Conservation (phyloP, 1,140 invertebrate species). For the Euura lappo region DNA sequence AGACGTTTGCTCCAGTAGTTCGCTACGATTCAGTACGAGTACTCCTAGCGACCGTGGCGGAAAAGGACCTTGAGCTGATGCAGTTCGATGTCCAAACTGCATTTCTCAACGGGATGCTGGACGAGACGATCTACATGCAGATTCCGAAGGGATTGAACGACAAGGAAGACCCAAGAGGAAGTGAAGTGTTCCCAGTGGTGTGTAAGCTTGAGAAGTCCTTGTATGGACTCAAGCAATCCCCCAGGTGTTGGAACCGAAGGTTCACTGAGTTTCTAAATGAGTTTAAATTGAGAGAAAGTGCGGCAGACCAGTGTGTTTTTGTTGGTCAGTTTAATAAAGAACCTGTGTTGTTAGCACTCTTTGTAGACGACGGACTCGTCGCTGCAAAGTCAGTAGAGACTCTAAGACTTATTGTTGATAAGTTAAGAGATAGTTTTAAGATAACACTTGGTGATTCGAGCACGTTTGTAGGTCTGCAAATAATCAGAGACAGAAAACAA, state of each 20-base stretch:
- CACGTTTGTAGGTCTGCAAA: slow-evolving; percentile 30
- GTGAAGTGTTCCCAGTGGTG: slow-evolving; percentile 23
- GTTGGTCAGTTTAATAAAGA: neutral
- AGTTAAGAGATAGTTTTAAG: neutral
- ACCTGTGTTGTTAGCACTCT: neutral
- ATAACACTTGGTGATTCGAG: neutral
- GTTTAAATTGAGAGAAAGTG: slow-evolving; percentile 23
- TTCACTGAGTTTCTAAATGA: slow-evolving; percentile 26
- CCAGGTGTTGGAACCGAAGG: slow-evolving; percentile 37
- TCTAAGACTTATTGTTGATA: neutral
- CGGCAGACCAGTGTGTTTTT: slow-evolving; percentile 29
- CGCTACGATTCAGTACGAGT: slow-evolving; percentile 19
- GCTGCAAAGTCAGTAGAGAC: neutral
- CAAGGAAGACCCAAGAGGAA: slow-evolving; percentile 19
- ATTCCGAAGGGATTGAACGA: slow-evolving; percentile 36
- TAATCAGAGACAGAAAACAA: slow-evolving; percentile 43
- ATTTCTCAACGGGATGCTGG: slow-evolving; percentile 25
- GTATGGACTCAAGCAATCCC: slow-evolving; percentile 48
- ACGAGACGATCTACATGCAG: slow-evolving; percentile 31
- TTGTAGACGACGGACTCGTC: neutral
- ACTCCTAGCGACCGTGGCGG: slow-evolving; percentile 28
- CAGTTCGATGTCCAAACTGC: slow-evolving; percentile 36
- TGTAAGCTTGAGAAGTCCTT: slow-evolving; percentile 44
- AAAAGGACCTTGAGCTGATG: slow-evolving; percentile 24
- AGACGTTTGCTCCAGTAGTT: slow-evolving; percentile 17